phyloP scores from a whole-genome alignment of 2,888 invertebrate genomes.

The Synergus itoensis region DNA sequence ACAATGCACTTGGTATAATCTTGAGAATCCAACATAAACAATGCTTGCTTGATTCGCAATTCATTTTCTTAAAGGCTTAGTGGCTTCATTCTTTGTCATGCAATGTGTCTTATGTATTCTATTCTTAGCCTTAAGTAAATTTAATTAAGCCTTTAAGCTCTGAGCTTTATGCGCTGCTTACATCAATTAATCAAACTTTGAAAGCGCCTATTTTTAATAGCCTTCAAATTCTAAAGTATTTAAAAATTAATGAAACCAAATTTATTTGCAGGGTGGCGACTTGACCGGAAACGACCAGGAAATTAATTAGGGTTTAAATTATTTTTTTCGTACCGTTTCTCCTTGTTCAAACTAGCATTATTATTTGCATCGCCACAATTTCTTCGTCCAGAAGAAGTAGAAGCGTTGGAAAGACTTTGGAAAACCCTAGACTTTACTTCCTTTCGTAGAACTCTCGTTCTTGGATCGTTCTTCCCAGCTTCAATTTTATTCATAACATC shows the following conservation, averaged over 20 bases:
- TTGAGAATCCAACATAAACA: constrained; percentile 1
- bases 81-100: not conserved
- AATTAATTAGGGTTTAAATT: too few species aligned
- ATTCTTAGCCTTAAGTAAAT: constrained; percentile 44
- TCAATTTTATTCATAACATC: constrained; percentile 91
- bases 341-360: constrained; percentile 67
- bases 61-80: not conserved
- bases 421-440: constrained; percentile 92
- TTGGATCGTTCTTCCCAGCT: constrained; percentile 84
- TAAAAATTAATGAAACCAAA: not conserved
- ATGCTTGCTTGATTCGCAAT: not conserved
- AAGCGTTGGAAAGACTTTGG: constrained; percentile 66
- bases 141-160: not conserved
- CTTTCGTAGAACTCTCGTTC: constrained; percentile 86
- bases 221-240: not conserved
- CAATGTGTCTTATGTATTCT: not conserved
- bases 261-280: too few species aligned
- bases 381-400: constrained; percentile 63
- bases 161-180: not conserved
- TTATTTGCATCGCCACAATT: constrained; percentile 69
- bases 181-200: not conserved
- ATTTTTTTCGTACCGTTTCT: constrained; percentile 63
- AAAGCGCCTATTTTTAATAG: not conserved
- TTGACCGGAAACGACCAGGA: too few species aligned
- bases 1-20: not conserved